Conservation (phyloP, 2,888 invertebrate species). For the Amorpha juglandis region DNA sequence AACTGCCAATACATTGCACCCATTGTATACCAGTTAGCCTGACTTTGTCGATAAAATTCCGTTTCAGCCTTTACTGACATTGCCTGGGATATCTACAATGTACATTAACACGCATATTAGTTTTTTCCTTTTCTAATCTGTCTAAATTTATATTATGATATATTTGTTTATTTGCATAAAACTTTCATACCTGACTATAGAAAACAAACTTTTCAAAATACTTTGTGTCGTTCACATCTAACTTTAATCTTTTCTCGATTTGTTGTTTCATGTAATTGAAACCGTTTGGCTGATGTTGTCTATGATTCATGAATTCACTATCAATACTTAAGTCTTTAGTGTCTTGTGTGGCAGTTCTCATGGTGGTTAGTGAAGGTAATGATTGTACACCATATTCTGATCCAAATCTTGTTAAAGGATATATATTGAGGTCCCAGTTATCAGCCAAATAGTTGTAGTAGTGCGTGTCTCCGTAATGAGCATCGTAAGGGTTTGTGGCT, state of each 20-base stretch:
- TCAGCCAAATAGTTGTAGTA: slow-evolving; percentile 94
- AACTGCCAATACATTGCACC: slow-evolving; percentile 99
- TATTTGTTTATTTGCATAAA: too few relatives aligned
- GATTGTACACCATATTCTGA: slow-evolving; percentile 99
- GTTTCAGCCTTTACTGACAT: slow-evolving; percentile 93
- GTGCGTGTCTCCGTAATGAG: slow-evolving; percentile 95
- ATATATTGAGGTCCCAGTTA: slow-evolving; percentile 91
- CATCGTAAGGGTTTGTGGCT: slow-evolving; percentile 90
- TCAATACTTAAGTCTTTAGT: slow-evolving; percentile 77
- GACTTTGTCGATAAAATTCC: slow-evolving; percentile 90
- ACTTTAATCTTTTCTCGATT: slow-evolving; percentile 86
- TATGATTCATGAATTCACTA: slow-evolving; percentile 87
- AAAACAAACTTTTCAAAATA: slow-evolving; percentile 89
- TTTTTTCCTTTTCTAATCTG: too few relatives aligned
- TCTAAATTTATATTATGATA: too few relatives aligned
- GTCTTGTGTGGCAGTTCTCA: slow-evolving; percentile 84
- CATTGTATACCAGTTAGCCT: slow-evolving; percentile 89
- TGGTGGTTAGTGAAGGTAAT: slow-evolving; percentile 89
- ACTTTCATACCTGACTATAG: slow-evolving; percentile 89
- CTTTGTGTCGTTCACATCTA: slow-evolving; percentile 77
- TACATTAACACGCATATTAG: background rate
- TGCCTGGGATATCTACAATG: slow-evolving; percentile 91
- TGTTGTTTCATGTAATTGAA: slow-evolving; percentile 85
- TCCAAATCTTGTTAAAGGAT: slow-evolving; percentile 92
- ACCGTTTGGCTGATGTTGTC: slow-evolving; percentile 94